phyloP scores from a whole-genome alignment of 2,888 invertebrate species.

The Cephonodes hylas region DNA sequence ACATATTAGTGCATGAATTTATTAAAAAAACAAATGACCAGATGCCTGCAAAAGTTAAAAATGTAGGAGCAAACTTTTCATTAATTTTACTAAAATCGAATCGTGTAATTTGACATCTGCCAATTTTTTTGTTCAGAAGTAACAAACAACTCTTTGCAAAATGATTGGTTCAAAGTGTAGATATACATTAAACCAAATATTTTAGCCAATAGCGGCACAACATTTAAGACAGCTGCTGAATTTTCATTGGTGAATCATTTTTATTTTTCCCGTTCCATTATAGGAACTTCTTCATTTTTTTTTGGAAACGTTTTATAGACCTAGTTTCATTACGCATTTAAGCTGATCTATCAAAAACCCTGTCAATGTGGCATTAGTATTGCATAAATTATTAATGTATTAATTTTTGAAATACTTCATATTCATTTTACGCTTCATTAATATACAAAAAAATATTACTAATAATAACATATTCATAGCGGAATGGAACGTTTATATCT shows the following conservation, averaged over 20 bases:
- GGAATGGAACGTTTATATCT: neutral
- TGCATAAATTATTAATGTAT: too few relatives aligned
- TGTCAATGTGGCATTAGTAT: too few relatives aligned
- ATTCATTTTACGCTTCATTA: neutral
- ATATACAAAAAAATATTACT: neutral
- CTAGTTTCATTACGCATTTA: too few relatives aligned
- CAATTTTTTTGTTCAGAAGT: slow-evolving; percentile 26
- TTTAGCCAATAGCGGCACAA: slow-evolving; percentile 53
- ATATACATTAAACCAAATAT: slow-evolving; percentile 30
- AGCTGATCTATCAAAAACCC: too few relatives aligned
- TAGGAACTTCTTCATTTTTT: neutral
- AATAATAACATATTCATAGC: neutral
- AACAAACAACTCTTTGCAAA: slow-evolving; percentile 11
- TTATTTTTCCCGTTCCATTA: neutral
- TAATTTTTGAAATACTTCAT: too few relatives aligned
- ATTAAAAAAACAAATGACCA: slow-evolving; percentile 33
- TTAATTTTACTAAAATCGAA: slow-evolving; percentile 50
- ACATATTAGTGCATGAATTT: slow-evolving; percentile 39
- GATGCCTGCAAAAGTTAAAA: slow-evolving; percentile 42
- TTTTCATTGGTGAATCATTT: slow-evolving; percentile 16
- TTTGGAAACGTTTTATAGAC: neutral
- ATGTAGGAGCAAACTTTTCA: slow-evolving; percentile 40
- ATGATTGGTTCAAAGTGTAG: slow-evolving; percentile 41
- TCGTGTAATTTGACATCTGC: slow-evolving; percentile 55
- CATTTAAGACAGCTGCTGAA: slow-evolving; percentile 48